Base-by-base conservation (phyloP, 2,797 vertebrate species). In the Lacerta viridis region DNA sequence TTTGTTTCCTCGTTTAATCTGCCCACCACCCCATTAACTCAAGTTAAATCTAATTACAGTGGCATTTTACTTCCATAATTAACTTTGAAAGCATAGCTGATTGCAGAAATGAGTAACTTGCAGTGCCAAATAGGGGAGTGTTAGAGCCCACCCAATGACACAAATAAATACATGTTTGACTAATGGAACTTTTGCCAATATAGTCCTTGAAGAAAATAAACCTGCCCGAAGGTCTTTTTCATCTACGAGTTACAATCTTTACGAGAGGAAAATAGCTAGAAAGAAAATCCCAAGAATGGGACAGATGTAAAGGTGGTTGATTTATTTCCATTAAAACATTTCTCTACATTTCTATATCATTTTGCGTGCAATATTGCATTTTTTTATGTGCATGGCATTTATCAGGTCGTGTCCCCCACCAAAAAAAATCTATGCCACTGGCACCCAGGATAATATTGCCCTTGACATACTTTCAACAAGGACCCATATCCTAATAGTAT, bases 21-120 rank as follows among this genome's bases (percentile, higher is more conserved):
- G 88, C 88, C 88, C 79, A 76, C 88, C 43, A 82, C 78, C 71
- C 78, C 84, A 89, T 89, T 89, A 84, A 69, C 79, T 86, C 88
- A 89, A 80, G 71, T 86, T 89, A 89, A 89, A 89, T 85, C 83
- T 86, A 89, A 89, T 86, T 89, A 86, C 72, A 85, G 78, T 86
- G 84, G 88, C 88, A 86, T 86, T 89, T 89, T 82, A 43, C 59
- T 89, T 80, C 83, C 83, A 85, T 85, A 85, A 89, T 85, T 89
- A 89, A 89, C 88, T 81, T 82, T 69, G 88, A 89, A 89, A 86
- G 71, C 84, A 41, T 68, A 68, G 84, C 84, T 89, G 84, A 89
- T 86, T 89, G 88, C 77, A 80, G 66, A 89, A 86, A 89, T 86
- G 72, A 86, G 61, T 84, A 86, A 86, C 78, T 69, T 81, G 71